Evolutionary conservation across 2,888 invertebrate species (phyloP).

Genomic region (Rhorus exstirpatorius): DNA sequence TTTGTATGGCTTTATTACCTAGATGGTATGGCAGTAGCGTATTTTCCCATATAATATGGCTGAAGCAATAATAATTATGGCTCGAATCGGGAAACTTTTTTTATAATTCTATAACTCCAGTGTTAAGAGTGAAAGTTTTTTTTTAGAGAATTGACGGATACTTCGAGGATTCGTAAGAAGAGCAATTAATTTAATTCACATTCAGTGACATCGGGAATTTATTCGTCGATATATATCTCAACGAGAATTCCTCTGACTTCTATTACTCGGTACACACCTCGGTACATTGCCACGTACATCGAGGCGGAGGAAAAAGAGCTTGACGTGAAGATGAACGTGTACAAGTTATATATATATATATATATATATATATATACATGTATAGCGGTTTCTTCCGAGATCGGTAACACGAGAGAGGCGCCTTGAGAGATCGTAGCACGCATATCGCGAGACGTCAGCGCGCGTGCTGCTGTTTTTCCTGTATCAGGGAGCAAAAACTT

Average conservation of each 20-base stretch:
- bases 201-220: slow-evolving; percentile 37
- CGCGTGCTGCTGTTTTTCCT: slow-evolving; percentile 59
- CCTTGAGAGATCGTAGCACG: slow-evolving; percentile 53
- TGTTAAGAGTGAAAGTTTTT: not conserved
- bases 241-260: slow-evolving; percentile 25
- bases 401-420: slow-evolving; percentile 56
- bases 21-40: no score
- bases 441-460: slow-evolving; percentile 43
- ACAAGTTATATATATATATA: slow-evolving; percentile 13
- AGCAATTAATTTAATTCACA: slow-evolving; percentile 33
- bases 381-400: slow-evolving; percentile 41
- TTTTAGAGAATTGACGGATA: not conserved
- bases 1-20: no score
- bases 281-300: slow-evolving; percentile 39
- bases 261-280: slow-evolving; percentile 28
- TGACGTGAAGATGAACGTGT: slow-evolving; percentile 47
- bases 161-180: not conserved
- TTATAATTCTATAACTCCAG: no score
- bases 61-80: no score
- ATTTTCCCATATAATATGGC: no score
- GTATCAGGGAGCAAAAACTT: slow-evolving; percentile 26
- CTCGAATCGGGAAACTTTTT: no score
- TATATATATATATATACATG: slow-evolving; percentile 8
- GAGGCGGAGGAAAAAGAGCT: slow-evolving; percentile 20
- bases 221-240: not conserved